Evolutionary conservation across 2,888 invertebrate genomes (phyloP).

Genomic region (Drosophila nr. medialis): DNA sequence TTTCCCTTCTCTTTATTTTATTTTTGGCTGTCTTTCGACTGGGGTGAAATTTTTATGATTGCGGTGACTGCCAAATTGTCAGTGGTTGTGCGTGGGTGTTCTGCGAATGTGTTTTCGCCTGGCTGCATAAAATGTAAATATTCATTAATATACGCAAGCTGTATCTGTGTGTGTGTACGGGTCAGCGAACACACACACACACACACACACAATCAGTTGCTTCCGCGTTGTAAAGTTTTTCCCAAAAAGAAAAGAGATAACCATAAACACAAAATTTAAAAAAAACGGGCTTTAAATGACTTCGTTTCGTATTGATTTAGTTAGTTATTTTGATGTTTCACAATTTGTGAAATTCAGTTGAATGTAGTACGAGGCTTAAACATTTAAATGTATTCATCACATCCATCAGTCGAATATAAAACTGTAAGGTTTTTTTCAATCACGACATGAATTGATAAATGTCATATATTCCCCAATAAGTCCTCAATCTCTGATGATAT

Average conservation of each 20-base stretch:
- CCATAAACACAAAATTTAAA: conserved; percentile 4
- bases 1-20: conserved; percentile 24
- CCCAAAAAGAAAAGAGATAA: conserved; percentile 2
- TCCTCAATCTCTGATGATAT: neutral
- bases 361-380: neutral
- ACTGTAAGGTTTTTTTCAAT: neutral
- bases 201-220: conserved; percentile 37
- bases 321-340: neutral
- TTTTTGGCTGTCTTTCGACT: conserved; percentile 35
- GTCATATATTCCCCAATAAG: neutral
- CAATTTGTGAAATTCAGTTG: neutral
- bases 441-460: neutral
- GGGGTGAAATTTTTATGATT: conserved; percentile 77
- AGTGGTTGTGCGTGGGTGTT: conserved; percentile 55
- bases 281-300: conserved; percentile 1
- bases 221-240: conserved; percentile 17
- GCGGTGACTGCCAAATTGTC: conserved; percentile 81
- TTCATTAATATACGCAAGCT: conserved; percentile 56
- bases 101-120: conserved; percentile 43
- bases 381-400: neutral
- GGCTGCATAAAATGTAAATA: conserved; percentile 78
- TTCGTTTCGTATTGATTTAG: neutral
- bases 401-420: neutral
- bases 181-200: conserved; percentile 54
- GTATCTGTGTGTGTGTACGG: conserved; percentile 23